Evolutionary conservation across 1,140 invertebrate genomes (phyloP).

Genomic region (Armadillidium nasatum): DNA sequence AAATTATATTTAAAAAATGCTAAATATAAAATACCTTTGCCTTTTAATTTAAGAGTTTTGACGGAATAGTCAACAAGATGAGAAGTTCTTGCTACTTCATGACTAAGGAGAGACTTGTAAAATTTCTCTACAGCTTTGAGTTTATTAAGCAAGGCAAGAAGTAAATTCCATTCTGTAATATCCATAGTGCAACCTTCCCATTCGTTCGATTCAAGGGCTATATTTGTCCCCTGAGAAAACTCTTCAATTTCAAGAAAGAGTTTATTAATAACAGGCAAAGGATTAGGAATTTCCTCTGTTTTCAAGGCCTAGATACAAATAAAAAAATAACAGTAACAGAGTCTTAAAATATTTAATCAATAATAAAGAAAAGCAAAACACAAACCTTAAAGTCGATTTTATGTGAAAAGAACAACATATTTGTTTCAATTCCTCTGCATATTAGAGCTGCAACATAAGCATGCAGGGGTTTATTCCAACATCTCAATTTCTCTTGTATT

Average conservation of each 20-base stretch:
- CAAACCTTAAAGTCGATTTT: too few relatives aligned
- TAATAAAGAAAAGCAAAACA: too few relatives aligned
- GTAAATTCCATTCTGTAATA: slow-evolving; percentile 41
- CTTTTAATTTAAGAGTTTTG: slow-evolving; percentile 37
- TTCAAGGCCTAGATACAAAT: too few relatives aligned
- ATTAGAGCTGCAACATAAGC: background rate
- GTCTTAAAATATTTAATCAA: too few relatives aligned
- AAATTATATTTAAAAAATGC: background rate
- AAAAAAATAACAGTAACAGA: too few relatives aligned
- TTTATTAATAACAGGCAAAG: too few relatives aligned
- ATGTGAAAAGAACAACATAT: background rate
- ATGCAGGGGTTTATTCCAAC: background rate
- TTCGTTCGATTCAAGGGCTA: background rate
- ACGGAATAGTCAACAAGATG: slow-evolving; percentile 32
- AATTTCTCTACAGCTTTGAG: slow-evolving; percentile 13
- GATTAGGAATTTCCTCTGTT: too few relatives aligned
- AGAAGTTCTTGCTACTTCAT: background rate
- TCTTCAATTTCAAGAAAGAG: too few relatives aligned
- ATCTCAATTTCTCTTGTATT: background rate
- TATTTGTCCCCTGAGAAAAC: too few relatives aligned
- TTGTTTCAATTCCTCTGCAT: background rate
- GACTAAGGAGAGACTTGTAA: slow-evolving; percentile 3
- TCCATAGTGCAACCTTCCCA: slow-evolving; percentile 42
- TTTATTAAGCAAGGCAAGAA: slow-evolving; percentile 10
- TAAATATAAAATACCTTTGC: slow-evolving; percentile 32